These are phyloP conservation scores for Ceratina calcarata DNA, from an alignment of 1,140 invertebrate genomes.

Conservation along the genomic window DNA sequence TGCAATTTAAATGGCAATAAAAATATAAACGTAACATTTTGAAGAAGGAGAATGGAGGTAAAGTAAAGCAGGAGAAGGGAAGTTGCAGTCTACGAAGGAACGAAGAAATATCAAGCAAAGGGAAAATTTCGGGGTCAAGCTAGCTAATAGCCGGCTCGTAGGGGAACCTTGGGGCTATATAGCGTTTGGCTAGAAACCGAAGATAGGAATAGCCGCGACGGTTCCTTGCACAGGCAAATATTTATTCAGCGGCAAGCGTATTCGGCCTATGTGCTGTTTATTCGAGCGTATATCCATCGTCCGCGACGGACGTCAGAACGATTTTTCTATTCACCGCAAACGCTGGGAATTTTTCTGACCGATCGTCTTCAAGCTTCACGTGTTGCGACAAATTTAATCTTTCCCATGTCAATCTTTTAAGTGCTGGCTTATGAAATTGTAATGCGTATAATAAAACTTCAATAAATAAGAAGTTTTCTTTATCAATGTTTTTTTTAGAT, in stretches of 20 bases:
- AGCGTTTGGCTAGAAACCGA: conserved; percentile 47
- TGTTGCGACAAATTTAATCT: background rate
- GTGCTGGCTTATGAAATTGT: no score
- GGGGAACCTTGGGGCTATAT: conserved; percentile 19
- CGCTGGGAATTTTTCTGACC: conserved; percentile 5
- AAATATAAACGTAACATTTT: background rate
- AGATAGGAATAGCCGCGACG: conserved; percentile 66
- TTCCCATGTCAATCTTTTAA: background rate
- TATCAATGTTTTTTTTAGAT: no score
- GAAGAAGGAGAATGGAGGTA: background rate
- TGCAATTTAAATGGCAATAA: no score
- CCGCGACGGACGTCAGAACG: conserved; percentile 53
- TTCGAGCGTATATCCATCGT: conserved; percentile 70
- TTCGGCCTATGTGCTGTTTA: conserved; percentile 68
- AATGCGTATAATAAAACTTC: no score
- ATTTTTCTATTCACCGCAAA: conserved; percentile 52
- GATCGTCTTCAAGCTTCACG: background rate
- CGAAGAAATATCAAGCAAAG: background rate
- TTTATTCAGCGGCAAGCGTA: conserved; percentile 71
- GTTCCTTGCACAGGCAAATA: conserved; percentile 70
- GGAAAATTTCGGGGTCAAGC: conserved; percentile 4
- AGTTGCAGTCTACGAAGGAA: background rate
- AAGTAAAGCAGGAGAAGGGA: no score
- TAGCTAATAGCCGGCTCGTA: background rate
- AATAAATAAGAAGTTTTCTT: no score